phyloP scores from a whole-genome alignment of 2,113 vertebrate genomes.

The Zosterops hypoxanthus region DNA sequence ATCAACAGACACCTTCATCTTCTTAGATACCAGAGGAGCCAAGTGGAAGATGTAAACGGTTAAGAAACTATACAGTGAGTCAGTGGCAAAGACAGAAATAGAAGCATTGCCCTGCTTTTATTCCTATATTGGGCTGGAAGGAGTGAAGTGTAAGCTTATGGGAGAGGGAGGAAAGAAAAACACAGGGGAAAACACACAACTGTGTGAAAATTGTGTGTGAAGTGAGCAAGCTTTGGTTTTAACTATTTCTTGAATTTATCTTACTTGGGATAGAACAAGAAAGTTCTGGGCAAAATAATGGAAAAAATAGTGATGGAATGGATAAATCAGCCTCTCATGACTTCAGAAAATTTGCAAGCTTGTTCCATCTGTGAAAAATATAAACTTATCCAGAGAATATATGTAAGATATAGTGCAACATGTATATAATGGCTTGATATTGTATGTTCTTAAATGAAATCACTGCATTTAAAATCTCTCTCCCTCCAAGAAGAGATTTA shows the following conservation, averaged over 20 bases:
- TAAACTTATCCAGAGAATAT: neutral
- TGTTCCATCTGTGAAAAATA: neutral
- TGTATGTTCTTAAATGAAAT: neutral
- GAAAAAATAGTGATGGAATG: neutral
- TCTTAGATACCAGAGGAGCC: neutral
- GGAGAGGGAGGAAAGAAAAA: neutral
- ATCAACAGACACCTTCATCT: neutral
- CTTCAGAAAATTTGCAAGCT: neutral
- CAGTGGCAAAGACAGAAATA: conserved; percentile 42
- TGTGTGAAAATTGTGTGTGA: neutral
- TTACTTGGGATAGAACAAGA: neutral
- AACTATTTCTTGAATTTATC: neutral
- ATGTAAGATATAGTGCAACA: neutral
- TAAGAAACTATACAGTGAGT: conserved; percentile 8
- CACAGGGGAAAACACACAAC: neutral
- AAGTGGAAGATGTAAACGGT: conserved; percentile 4
- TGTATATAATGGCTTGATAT: neutral
- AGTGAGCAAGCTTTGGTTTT: neutral
- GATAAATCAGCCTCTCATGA: neutral
- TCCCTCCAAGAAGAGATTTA: neutral
- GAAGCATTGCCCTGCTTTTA: neutral
- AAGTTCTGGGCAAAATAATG: neutral
- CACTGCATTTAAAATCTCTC: neutral
- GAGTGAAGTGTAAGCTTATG: neutral
- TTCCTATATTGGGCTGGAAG: neutral